A percentile compares a stretch with the other conserved stretches of the same genome.
phyloP scores from a whole-genome alignment of 2,797 vertebrate genomes.

The Rhabdophis nuchalis region DNA sequence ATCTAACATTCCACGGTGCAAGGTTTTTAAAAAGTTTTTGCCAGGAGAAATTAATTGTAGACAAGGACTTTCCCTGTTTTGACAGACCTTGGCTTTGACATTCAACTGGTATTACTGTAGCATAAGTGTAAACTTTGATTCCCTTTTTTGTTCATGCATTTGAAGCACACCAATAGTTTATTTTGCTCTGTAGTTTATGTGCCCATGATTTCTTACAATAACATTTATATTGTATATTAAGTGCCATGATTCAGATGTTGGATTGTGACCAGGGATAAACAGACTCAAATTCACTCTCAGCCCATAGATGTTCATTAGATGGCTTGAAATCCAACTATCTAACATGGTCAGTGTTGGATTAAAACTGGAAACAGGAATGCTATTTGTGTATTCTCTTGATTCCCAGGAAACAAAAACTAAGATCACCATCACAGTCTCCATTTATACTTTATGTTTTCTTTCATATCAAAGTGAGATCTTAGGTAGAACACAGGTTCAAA shows the following conservation, averaged over 20 bases:
- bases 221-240: background rate
- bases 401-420: background rate
- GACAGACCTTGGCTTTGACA: background rate
- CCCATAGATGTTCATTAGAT: background rate
- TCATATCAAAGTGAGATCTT: background rate
- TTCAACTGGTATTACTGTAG: background rate
- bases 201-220: background rate
- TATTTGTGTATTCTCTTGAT: background rate
- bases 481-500: background rate
- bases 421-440: background rate
- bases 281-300: background rate
- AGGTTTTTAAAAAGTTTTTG: background rate
- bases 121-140: background rate
- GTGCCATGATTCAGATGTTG: background rate
- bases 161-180: background rate
- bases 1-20: background rate
- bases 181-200: background rate
- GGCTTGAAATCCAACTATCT: background rate
- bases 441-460: background rate
- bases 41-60: background rate
- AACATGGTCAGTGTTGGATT: background rate
- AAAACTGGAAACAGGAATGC: background rate
- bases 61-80: background rate
- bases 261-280: background rate
- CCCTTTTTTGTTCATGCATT: background rate